Evolutionary conservation across 2,797 vertebrate genomes (phyloP).

Genomic region (Enteromius unitaeniatus): DNA sequence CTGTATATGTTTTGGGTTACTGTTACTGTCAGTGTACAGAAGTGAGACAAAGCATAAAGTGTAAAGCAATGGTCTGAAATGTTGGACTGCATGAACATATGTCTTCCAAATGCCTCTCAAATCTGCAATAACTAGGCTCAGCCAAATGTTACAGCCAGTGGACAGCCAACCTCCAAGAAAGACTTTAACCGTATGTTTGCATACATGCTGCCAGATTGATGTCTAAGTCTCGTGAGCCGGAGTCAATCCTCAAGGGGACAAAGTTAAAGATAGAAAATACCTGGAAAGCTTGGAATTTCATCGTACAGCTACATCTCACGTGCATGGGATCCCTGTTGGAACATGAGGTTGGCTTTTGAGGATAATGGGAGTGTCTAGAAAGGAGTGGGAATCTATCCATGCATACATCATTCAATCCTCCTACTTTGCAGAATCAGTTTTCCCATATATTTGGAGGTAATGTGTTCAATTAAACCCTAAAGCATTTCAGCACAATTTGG

Average conservation of each 20-base stretch:
- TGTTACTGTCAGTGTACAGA: neutral
- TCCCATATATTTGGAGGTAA: neutral
- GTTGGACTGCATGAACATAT: neutral
- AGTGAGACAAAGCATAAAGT: neutral
- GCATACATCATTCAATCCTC: neutral
- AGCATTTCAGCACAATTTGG: neutral
- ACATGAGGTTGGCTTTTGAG: neutral
- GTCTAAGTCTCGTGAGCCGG: neutral
- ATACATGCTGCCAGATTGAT: neutral
- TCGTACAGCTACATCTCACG: conserved; percentile 14
- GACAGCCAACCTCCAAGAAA: neutral
- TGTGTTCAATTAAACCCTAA: neutral
- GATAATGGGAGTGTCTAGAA: neutral
- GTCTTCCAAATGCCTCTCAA: neutral
- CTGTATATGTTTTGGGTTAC: conserved; percentile 10
- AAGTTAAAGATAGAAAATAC: neutral
- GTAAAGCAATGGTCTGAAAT: neutral
- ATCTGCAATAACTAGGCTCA: neutral
- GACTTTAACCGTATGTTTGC: conserved; percentile 17
- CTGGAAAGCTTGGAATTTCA: conserved; percentile 21
- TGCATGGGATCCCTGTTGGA: neutral
- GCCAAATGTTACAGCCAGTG: neutral
- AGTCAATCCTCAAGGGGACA: conserved; percentile 6
- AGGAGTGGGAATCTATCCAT: neutral
- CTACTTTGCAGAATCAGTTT: neutral